Conservation (phyloP, 2,888 invertebrate genomes). For the Flexamia atlantica region DNA sequence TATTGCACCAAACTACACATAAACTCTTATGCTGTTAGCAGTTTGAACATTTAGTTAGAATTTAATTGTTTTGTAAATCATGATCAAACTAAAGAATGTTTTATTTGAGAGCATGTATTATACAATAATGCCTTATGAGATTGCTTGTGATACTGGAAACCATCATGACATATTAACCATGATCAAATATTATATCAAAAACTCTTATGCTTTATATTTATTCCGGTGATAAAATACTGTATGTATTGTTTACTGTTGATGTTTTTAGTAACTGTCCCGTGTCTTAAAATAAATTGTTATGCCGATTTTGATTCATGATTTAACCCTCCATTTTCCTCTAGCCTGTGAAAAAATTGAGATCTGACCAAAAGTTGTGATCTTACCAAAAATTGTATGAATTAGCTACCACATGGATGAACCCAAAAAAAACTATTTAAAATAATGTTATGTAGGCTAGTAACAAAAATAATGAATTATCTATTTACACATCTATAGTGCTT, state of each 20-base stretch:
- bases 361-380: too few relatives aligned
- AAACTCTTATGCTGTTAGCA: background rate
- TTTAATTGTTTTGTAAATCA: background rate
- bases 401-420: too few relatives aligned
- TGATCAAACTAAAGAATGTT: slow-evolving; percentile 1
- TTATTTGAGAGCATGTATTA: background rate
- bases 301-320: background rate
- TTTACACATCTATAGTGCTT: too few relatives aligned
- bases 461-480: too few relatives aligned
- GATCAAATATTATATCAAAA: slow-evolving; percentile 26
- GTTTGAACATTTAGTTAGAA: background rate
- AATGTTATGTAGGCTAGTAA: too few relatives aligned
- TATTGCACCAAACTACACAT: background rate
- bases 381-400: too few relatives aligned
- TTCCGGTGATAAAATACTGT: slow-evolving; percentile 10
- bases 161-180: slow-evolving; percentile 20
- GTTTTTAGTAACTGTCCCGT: background rate
- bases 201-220: slow-evolving; percentile 30
- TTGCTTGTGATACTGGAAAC: slow-evolving; percentile 18
- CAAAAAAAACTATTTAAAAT: too few relatives aligned
- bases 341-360: too few relatives aligned
- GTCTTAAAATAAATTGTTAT: slow-evolving; percentile 35
- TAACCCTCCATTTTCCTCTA: too few relatives aligned
- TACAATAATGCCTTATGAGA: background rate
- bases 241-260: slow-evolving; percentile 35